A percentile compares a stretch with the other conserved stretches of the same genome.
phyloP scores from a whole-genome alignment of 2,797 vertebrate genomes.

The Simalia tracyae region DNA sequence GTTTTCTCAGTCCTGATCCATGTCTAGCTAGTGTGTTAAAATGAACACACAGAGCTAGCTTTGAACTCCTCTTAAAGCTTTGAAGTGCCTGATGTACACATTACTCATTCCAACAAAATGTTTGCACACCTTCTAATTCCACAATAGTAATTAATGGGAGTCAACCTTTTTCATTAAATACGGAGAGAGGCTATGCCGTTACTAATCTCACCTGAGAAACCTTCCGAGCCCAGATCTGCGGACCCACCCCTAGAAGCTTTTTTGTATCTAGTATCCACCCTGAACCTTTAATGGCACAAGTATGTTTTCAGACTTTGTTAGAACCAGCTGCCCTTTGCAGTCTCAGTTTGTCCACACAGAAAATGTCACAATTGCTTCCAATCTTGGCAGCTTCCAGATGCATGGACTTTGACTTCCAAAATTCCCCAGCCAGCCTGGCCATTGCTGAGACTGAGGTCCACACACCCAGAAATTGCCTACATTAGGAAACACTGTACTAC shows the following conservation, averaged over 20 bases:
- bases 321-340: not conserved
- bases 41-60: not conserved
- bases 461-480: not conserved
- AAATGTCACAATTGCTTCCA: not conserved
- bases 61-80: not conserved
- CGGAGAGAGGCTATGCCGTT: not conserved
- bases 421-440: not conserved
- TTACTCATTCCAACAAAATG: not conserved
- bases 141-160: not conserved
- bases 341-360: not conserved
- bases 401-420: not conserved
- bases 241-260: not conserved
- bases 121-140: not conserved
- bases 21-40: not conserved
- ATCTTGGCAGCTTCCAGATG: not conserved
- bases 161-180: not conserved
- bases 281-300: slow-evolving; percentile 10
- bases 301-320: not conserved
- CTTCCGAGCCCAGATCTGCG: not conserved
- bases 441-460: not conserved
- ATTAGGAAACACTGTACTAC: not conserved
- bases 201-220: slow-evolving; percentile 5
- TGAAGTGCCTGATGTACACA: not conserved
- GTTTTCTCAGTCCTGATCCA: not conserved
- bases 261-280: not conserved